A percentile compares a stretch with the other conserved stretches of the same genome.
phyloP scores from a whole-genome alignment of 2,113 vertebrate genomes.

The Lepisosteus oculatus region DNA sequence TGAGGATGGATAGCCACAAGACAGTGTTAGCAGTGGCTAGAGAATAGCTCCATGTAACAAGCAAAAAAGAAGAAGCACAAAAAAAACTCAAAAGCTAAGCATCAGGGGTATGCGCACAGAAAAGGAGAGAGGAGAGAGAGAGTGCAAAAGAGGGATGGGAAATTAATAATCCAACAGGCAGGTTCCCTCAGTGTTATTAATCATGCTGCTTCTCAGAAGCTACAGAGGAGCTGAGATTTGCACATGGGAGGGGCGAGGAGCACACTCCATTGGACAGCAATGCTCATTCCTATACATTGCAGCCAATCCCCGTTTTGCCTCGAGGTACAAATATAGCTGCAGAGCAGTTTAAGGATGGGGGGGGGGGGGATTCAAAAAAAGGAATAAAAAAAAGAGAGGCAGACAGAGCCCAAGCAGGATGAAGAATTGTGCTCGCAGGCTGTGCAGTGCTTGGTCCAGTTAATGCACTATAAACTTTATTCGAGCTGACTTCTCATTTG shows the following conservation, averaged over 20 bases:
- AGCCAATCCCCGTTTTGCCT: conserved; percentile 70
- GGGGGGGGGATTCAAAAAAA: conserved; percentile 19
- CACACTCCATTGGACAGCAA: conserved; percentile 64
- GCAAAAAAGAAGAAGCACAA: conserved; percentile 28
- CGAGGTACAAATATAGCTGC: conserved; percentile 70
- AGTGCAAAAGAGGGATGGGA: conserved; percentile 63
- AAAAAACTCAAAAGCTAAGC: conserved; percentile 47
- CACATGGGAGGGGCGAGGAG: conserved; percentile 67
- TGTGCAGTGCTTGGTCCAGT: conserved; percentile 63
- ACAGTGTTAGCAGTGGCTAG: conserved; percentile 58
- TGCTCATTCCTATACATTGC: conserved; percentile 68
- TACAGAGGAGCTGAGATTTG: conserved; percentile 59
- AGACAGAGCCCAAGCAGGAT: conserved; percentile 58
- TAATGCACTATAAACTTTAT: conserved; percentile 89
- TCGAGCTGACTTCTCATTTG: conserved; percentile 84
- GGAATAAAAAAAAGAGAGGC: not conserved
- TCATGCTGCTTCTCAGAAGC: conserved; percentile 71
- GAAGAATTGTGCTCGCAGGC: conserved; percentile 64
- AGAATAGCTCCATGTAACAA: conserved; percentile 59
- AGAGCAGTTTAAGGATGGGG: conserved; percentile 52
- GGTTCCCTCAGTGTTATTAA: conserved; percentile 78
- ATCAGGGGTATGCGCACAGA: conserved; percentile 53
- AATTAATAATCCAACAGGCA: conserved; percentile 88
- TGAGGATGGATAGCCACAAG: conserved; percentile 54
- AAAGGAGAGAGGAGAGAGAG: conserved; percentile 49